Conservation (phyloP, 2,797 vertebrate species). For the Lacerta viridis region DNA sequence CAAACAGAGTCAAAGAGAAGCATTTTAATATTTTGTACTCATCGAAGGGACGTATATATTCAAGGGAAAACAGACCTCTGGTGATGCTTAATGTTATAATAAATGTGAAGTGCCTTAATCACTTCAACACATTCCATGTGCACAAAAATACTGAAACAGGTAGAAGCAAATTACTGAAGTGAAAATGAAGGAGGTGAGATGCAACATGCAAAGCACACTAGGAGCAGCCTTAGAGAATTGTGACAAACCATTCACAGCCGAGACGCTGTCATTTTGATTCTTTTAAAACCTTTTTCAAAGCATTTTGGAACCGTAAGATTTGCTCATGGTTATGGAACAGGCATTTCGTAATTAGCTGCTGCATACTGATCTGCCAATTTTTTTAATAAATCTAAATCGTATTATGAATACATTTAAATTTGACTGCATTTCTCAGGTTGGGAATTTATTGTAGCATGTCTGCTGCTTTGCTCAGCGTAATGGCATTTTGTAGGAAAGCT, state of each 20-base stretch:
- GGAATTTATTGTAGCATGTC: constrained; percentile 17
- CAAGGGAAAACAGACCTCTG: constrained; percentile 54
- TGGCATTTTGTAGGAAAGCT: constrained; percentile 70
- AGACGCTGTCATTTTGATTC: not conserved
- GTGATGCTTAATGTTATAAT: constrained; percentile 48
- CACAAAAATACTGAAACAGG: constrained; percentile 62
- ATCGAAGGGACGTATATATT: not conserved
- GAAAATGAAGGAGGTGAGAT: constrained; percentile 37
- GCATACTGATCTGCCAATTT: constrained; percentile 44
- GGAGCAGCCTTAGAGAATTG: constrained; percentile 67
- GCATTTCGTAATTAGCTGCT: constrained; percentile 12
- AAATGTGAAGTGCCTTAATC: constrained; percentile 50
- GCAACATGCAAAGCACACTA: constrained; percentile 72
- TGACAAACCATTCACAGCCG: constrained; percentile 47
- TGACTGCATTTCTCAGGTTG: not conserved
- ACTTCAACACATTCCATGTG: constrained; percentile 63
- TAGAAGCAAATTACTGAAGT: constrained; percentile 48
- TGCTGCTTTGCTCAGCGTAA: constrained; percentile 62
- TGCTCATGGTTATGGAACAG: not conserved
- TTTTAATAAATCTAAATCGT: constrained; percentile 48
- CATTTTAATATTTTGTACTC: not conserved
- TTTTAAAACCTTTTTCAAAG: not conserved
- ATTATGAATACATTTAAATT: constrained; percentile 42
- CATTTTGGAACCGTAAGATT: not conserved
- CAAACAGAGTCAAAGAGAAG: not conserved